A percentile compares a stretch with the other conserved stretches of the same genome.
Conservation (phyloP, 2,888 invertebrate genomes). For the Tetranychus truncatus region DNA sequence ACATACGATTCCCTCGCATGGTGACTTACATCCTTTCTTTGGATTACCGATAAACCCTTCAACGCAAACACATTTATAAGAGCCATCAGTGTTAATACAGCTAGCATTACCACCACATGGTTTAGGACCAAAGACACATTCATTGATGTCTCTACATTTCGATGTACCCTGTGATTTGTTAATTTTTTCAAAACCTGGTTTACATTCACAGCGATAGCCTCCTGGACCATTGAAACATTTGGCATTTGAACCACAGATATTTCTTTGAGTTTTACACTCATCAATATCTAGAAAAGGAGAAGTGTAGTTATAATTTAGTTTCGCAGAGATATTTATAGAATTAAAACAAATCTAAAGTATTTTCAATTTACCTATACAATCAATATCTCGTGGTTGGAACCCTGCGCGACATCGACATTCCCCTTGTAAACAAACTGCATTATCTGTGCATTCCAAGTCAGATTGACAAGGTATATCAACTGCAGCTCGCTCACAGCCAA, state of each 20-base stretch:
- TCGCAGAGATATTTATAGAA: constrained; percentile 15
- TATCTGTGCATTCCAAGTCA: constrained; percentile 54
- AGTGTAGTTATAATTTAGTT: too few species aligned
- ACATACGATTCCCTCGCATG: constrained; percentile 37
- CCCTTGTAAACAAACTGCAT: constrained; percentile 30
- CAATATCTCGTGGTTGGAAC: constrained; percentile 20
- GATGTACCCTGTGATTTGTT: constrained; percentile 25
- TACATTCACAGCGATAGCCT: constrained; percentile 64
- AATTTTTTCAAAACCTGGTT: constrained; percentile 45
- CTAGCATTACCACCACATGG: constrained; percentile 30
- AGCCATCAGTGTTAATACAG: constrained; percentile 29
- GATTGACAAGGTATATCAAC: constrained; percentile 44
- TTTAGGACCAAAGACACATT: constrained; percentile 29
- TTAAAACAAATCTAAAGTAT: background rate
- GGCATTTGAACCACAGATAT: background rate
- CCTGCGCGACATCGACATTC: constrained; percentile 26
- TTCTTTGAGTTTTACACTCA: constrained; percentile 21
- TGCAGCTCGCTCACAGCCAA: constrained; percentile 37
- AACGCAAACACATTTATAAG: constrained; percentile 29
- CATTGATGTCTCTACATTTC: constrained; percentile 27
- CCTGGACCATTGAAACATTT: constrained; percentile 40
- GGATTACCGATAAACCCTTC: constrained; percentile 29
- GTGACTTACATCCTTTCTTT: constrained; percentile 37
- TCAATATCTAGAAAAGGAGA: constrained; percentile 19
- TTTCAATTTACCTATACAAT: constrained; percentile 27